phyloP scores from a whole-genome alignment of 2,797 vertebrate genomes.

The Argya squamiceps region DNA sequence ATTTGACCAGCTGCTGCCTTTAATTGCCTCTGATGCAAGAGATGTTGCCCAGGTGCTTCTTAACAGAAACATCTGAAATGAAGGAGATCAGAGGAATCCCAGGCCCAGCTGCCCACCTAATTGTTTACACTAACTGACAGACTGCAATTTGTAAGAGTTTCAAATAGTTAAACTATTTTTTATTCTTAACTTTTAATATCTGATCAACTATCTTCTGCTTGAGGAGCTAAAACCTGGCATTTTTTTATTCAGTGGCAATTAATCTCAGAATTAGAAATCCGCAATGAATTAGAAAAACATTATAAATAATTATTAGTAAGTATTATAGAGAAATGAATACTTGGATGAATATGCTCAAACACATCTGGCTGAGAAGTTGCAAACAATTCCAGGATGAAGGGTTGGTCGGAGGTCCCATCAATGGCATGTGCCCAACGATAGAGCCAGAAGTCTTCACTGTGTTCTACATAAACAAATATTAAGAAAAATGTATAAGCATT shows the following conservation, averaged over 20 bases:
- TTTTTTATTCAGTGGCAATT: not conserved
- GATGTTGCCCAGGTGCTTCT: not conserved
- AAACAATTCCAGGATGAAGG: slow-evolving; percentile 91
- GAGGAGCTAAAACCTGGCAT: not conserved
- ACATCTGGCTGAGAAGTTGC: slow-evolving; percentile 91
- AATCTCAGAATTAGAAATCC: not conserved
- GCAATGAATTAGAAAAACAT: not conserved
- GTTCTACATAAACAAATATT: slow-evolving; percentile 70
- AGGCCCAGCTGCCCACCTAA: not conserved
- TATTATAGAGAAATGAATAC: slow-evolving; percentile 63
- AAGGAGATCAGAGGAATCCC: not conserved
- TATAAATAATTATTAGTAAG: not conserved
- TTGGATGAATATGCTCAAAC: slow-evolving; percentile 86
- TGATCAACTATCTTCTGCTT: not conserved
- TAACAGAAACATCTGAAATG: not conserved
- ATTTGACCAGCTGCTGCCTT: not conserved
- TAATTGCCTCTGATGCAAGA: not conserved
- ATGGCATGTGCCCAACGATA: slow-evolving; percentile 90
- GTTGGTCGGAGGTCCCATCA: slow-evolving; percentile 85
- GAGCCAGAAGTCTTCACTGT: slow-evolving; percentile 87
- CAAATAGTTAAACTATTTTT: not conserved
- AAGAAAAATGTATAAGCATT: not conserved
- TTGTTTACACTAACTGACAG: not conserved
- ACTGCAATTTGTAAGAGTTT: not conserved
- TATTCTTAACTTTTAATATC: not conserved